A percentile compares a stretch with the other conserved stretches of the same genome.
Evolutionary conservation across 2,888 invertebrate species (phyloP).

Genomic region (Cyclophora albipunctata): DNA sequence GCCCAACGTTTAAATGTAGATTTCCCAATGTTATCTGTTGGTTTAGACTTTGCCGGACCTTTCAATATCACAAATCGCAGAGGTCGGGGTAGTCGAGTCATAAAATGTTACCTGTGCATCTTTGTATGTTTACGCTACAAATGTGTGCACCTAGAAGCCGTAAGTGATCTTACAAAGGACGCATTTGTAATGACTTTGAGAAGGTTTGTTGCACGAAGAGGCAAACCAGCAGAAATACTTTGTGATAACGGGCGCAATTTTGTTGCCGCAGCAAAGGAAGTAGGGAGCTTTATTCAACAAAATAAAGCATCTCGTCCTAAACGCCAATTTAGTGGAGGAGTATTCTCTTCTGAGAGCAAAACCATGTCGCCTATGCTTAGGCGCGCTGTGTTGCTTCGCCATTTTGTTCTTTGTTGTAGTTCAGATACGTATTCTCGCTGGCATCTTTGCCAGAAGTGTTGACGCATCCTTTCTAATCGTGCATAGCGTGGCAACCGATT

Average conservation of each 20-base stretch:
- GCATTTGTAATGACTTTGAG: slow-evolving; percentile 21
- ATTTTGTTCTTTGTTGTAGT: slow-evolving; percentile 4
- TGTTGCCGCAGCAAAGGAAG: slow-evolving; percentile 21
- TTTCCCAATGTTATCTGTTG: slow-evolving; percentile 16
- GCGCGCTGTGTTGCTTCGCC: background rate
- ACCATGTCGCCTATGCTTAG: slow-evolving; percentile 1
- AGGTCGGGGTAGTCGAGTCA: slow-evolving; percentile 10
- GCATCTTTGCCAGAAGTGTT: slow-evolving; percentile 11
- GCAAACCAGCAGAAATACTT: slow-evolving; percentile 24
- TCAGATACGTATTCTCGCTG: slow-evolving; percentile 6
- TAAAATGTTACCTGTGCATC: slow-evolving; percentile 15
- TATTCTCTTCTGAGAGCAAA: background rate
- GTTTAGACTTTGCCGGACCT: slow-evolving; percentile 11
- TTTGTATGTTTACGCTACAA: slow-evolving; percentile 21
- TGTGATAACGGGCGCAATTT: slow-evolving; percentile 28
- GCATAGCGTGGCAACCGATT: background rate
- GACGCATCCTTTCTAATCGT: slow-evolving; percentile 9
- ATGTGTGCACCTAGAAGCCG: slow-evolving; percentile 22
- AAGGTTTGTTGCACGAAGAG: slow-evolving; percentile 25
- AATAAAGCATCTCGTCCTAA: background rate
- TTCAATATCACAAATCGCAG: slow-evolving; percentile 8
- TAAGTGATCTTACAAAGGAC: slow-evolving; percentile 21
- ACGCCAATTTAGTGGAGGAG: background rate
- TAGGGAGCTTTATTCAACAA: slow-evolving; percentile 15
- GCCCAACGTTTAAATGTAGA: slow-evolving; percentile 10